Conservation (phyloP, 1,140 invertebrate genomes). For the Ceratosolen fusciceps region DNA sequence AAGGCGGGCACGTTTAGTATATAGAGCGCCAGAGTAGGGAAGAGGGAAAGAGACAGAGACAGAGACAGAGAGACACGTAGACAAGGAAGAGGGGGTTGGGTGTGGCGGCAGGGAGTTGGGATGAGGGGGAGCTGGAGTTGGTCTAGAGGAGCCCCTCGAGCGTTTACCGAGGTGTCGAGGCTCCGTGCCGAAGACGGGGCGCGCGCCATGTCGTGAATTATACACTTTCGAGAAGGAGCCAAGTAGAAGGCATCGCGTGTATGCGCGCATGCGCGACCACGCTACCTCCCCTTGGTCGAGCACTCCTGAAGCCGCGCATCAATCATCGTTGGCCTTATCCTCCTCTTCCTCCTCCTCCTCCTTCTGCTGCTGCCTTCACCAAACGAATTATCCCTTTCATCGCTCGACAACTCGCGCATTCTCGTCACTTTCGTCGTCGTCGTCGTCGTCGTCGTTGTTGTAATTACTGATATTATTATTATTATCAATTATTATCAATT, state of each 20-base stretch:
- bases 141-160: background rate
- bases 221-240: constrained; percentile 1
- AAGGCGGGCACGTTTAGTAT: background rate
- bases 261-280: constrained; percentile 27
- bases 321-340: constrained; percentile 33
- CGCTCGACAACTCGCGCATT: background rate
- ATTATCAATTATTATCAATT: too few relatives aligned
- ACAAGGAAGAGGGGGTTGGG: background rate
- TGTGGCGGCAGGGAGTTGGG: background rate
- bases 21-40: background rate
- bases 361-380: too few relatives aligned
- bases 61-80: background rate
- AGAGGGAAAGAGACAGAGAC: background rate
- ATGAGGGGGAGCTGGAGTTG: background rate
- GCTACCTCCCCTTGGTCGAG: background rate
- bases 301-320: constrained; percentile 15
- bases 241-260: background rate
- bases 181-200: background rate
- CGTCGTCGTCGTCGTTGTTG: too few relatives aligned
- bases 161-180: constrained; percentile 36
- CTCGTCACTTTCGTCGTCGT: too few relatives aligned
- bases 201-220: constrained; percentile 31
- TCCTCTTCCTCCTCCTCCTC: too few relatives aligned
- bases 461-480: too few relatives aligned
- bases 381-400: constrained; percentile 43